A percentile compares a stretch with the other conserved stretches of the same genome.
Evolutionary conservation across 2,113 vertebrate species (phyloP).

Genomic region (Macrotis lagotis): DNA sequence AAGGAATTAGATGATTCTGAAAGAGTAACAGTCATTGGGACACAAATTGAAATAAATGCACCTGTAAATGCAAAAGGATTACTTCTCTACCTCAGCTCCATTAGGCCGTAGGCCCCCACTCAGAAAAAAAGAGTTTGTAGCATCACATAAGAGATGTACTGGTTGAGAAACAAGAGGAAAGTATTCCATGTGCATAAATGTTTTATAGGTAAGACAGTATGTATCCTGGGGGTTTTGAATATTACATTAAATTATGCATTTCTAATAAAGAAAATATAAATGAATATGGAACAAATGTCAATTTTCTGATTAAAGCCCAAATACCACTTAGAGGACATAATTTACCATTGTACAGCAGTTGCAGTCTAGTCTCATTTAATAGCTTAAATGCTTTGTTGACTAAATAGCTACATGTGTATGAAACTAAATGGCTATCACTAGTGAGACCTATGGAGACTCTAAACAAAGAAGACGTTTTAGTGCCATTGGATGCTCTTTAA

Average conservation of each 20-base stretch:
- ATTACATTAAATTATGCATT: constrained; percentile 80
- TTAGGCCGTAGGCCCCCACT: constrained; percentile 45
- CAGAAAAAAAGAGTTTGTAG: constrained; percentile 67
- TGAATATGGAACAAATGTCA: constrained; percentile 74
- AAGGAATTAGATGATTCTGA: background rate
- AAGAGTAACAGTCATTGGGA: background rate
- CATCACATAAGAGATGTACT: constrained; percentile 74
- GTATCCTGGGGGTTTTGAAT: constrained; percentile 71
- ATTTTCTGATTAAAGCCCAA: constrained; percentile 67
- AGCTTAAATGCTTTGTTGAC: constrained; percentile 64
- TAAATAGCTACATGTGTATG: constrained; percentile 50
- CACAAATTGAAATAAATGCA: background rate
- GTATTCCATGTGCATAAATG: constrained; percentile 73
- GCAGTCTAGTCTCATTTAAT: constrained; percentile 70
- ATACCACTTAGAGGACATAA: constrained; percentile 45
- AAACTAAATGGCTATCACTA: constrained; percentile 54
- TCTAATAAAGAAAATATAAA: constrained; percentile 81
- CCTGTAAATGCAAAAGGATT: background rate
- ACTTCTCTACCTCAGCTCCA: constrained; percentile 72
- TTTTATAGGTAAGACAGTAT: constrained; percentile 72
- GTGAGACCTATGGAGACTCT: constrained; percentile 63
- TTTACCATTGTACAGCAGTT: constrained; percentile 55
- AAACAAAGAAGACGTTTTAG: constrained; percentile 60
- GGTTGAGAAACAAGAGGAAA: constrained; percentile 60
- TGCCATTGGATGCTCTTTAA: constrained; percentile 65